Evolutionary conservation across 2,113 vertebrate species (phyloP).

Genomic region (Cyanistes caeruleus): DNA sequence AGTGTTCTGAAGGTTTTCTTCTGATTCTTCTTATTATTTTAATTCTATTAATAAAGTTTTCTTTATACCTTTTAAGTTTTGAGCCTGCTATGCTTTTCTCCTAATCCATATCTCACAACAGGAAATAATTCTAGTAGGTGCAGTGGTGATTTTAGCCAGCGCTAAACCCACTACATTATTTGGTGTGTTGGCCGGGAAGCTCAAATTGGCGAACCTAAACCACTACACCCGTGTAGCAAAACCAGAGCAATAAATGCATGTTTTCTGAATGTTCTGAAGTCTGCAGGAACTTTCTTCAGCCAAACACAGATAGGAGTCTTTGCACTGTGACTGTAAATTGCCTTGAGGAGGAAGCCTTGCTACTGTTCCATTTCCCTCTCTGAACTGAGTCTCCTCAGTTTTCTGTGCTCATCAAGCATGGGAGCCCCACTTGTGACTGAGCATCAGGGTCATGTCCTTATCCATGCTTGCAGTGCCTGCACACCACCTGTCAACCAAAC

Average conservation of each 20-base stretch:
- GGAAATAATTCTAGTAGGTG: too few species aligned
- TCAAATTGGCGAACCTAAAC: too few species aligned
- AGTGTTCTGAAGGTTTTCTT: too few species aligned
- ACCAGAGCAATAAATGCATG: neutral
- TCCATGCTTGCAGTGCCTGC: neutral
- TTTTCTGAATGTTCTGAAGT: neutral
- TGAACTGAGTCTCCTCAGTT: neutral
- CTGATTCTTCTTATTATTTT: too few species aligned
- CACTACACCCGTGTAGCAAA: neutral
- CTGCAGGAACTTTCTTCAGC: neutral
- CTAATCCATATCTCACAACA: too few species aligned
- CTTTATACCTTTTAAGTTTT: too few species aligned
- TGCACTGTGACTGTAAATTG: too few species aligned
- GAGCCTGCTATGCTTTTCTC: too few species aligned
- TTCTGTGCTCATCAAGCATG: neutral
- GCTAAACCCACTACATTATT: too few species aligned
- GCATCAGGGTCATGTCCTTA: neutral
- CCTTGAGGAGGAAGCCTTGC: neutral
- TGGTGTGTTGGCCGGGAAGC: too few species aligned
- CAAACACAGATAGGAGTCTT: neutral
- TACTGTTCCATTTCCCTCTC: neutral
- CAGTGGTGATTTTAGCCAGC: too few species aligned
- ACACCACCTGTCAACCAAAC: neutral
- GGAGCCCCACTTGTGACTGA: neutral
- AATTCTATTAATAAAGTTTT: too few species aligned